Conservation (phyloP, 1,140 invertebrate species). For the Danaus plexippus region DNA sequence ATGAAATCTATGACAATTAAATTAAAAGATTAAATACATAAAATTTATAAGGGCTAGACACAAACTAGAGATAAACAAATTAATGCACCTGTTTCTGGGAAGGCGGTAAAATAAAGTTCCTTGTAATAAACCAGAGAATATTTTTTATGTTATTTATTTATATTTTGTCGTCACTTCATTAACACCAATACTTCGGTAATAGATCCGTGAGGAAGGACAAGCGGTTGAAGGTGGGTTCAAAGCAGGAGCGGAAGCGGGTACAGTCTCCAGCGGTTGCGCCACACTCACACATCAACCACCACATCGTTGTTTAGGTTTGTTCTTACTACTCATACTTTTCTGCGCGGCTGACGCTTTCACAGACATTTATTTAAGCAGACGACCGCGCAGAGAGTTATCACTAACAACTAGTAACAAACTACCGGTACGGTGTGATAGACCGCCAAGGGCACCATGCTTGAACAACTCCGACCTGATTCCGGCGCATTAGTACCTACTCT, state of each 20-base stretch:
- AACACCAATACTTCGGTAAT: conserved; percentile 1
- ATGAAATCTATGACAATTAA: too few relatives aligned
- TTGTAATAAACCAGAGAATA: background rate
- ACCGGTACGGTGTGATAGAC: conserved; percentile 12
- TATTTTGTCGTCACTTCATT: conserved; percentile 1
- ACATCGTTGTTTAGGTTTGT: conserved; percentile 63
- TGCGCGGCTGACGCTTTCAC: conserved; percentile 33
- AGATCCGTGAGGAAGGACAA: conserved; percentile 54
- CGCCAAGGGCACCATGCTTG: conserved; percentile 40
- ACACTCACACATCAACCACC: conserved; percentile 34
- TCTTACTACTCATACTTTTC: conserved; percentile 48
- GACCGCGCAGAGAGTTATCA: conserved; percentile 41
- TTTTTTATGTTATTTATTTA: conserved; percentile 1
- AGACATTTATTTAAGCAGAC: conserved; percentile 22
- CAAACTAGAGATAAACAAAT: too few relatives aligned
- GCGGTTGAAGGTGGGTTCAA: conserved; percentile 13
- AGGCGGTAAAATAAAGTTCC: too few relatives aligned
- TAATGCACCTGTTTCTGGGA: too few relatives aligned
- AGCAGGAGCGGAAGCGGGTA: conserved; percentile 24
- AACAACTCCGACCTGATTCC: conserved; percentile 14
- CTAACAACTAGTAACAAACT: conserved; percentile 46
- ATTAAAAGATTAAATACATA: too few relatives aligned
- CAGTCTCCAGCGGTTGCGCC: conserved; percentile 37
- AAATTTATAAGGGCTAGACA: too few relatives aligned
- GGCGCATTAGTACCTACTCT: conserved; percentile 32